Conservation (phyloP, 2,797 vertebrate genomes). For the Cirrhinus mrigala region DNA sequence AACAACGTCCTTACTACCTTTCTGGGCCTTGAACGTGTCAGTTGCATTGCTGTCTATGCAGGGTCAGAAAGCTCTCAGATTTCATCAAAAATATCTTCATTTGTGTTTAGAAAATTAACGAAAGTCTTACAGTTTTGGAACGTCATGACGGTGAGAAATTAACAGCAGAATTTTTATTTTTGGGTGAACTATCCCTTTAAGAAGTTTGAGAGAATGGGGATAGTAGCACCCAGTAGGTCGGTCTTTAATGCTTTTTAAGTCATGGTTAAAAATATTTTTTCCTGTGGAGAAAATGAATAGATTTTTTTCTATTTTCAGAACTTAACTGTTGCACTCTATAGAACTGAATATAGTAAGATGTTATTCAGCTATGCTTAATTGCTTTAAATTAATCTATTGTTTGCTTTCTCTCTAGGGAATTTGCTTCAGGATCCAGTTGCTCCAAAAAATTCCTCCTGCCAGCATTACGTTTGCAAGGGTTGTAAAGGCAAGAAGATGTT, state of each 20-base stretch:
- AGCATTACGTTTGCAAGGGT: slow-evolving; percentile 93
- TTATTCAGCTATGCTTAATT: slow-evolving; percentile 26
- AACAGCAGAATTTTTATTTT: too few species aligned
- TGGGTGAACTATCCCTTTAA: background rate
- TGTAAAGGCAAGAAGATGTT: slow-evolving; percentile 97
- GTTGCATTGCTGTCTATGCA: too few species aligned
- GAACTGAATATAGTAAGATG: background rate
- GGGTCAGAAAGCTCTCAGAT: too few species aligned
- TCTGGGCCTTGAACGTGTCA: too few species aligned
- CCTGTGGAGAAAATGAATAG: background rate
- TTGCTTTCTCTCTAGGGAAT: slow-evolving; percentile 83
- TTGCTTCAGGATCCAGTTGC: slow-evolving; percentile 94
- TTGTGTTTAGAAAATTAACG: too few species aligned
- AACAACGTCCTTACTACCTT: too few species aligned
- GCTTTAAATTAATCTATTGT: background rate
- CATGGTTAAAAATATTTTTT: background rate
- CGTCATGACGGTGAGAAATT: too few species aligned
- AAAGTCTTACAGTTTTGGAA: too few species aligned
- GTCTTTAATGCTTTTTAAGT: background rate
- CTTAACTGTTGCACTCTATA: background rate
- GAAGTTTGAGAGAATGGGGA: background rate
- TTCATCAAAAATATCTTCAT: too few species aligned
- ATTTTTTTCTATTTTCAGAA: background rate
- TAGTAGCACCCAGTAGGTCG: background rate
- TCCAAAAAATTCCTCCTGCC: slow-evolving; percentile 90